phyloP scores from a whole-genome alignment of 2,888 invertebrate genomes.

The Lordiphosa fenestrarum region DNA sequence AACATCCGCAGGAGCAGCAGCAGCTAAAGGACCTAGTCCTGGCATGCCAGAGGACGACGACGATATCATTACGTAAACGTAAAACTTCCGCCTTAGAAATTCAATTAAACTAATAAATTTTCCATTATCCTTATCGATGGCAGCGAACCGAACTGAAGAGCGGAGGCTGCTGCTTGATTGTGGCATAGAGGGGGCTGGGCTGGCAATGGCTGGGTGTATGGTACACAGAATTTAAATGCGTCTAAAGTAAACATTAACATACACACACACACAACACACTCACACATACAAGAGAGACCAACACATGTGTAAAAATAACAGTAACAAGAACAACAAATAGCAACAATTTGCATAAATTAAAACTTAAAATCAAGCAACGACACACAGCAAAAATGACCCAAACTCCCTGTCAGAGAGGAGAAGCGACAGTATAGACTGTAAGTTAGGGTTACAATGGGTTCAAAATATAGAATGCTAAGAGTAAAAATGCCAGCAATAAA shows the following conservation, averaged over 20 bases:
- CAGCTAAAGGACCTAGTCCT: background rate
- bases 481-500: background rate
- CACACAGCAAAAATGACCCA: slow-evolving; percentile 8
- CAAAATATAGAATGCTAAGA: background rate
- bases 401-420: background rate
- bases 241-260: slow-evolving; percentile 55
- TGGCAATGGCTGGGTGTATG: slow-evolving; percentile 15
- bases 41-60: slow-evolving; percentile 13
- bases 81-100: slow-evolving; percentile 77
- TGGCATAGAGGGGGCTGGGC: slow-evolving; percentile 12
- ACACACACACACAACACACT: slow-evolving; percentile 23
- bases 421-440: background rate
- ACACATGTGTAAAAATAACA: slow-evolving; percentile 51
- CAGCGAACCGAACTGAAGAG: slow-evolving; percentile 25
- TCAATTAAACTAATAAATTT: slow-evolving; percentile 78
- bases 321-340: slow-evolving; percentile 60
- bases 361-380: slow-evolving; percentile 64
- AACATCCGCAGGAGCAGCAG: no score
- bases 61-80: slow-evolving; percentile 71
- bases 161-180: slow-evolving; percentile 35
- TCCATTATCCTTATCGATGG: slow-evolving; percentile 76
- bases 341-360: slow-evolving; percentile 79
- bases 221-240: slow-evolving; percentile 54
- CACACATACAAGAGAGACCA: slow-evolving; percentile 14
- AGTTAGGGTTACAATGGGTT: slow-evolving; percentile 5